Evolutionary conservation across 2,113 vertebrate genomes (phyloP).

Genomic region (Carassius gibelio): DNA sequence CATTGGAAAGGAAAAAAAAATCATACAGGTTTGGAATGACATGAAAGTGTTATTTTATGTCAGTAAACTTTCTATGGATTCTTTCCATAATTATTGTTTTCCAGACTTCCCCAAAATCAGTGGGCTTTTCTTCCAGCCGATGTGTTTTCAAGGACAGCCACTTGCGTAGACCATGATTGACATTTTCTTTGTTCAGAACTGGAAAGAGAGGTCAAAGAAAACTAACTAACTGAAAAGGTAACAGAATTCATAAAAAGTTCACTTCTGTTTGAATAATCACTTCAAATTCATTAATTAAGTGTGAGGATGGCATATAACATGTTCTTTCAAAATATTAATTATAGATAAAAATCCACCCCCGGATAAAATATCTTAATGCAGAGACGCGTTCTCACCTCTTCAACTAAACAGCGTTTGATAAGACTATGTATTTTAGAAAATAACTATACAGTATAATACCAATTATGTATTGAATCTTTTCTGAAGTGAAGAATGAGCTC

Average conservation of each 20-base stretch:
- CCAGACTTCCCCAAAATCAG: not conserved
- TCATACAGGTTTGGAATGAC: not conserved
- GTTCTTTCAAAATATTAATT: not conserved
- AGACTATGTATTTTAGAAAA: not conserved
- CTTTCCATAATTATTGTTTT: not conserved
- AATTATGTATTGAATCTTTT: conserved; percentile 11
- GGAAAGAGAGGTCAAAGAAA: conserved; percentile 17
- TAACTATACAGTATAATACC: not conserved
- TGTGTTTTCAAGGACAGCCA: not conserved
- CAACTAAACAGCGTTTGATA: not conserved
- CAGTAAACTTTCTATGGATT: not conserved
- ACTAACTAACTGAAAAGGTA: not conserved
- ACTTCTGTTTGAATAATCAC: not conserved
- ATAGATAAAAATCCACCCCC: conserved; percentile 8
- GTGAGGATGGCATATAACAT: not conserved
- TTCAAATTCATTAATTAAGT: conserved; percentile 10
- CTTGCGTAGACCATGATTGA: not conserved
- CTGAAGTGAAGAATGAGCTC: not conserved
- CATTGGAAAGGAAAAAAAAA: too few species aligned
- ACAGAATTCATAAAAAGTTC: not conserved
- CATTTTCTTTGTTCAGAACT: not conserved
- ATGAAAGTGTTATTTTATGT: too few species aligned
- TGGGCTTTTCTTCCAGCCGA: not conserved
- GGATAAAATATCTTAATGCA: not conserved
- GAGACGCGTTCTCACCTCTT: not conserved